phyloP scores from a whole-genome alignment of 2,797 vertebrate genomes.

The Peromyscus nudipes region DNA sequence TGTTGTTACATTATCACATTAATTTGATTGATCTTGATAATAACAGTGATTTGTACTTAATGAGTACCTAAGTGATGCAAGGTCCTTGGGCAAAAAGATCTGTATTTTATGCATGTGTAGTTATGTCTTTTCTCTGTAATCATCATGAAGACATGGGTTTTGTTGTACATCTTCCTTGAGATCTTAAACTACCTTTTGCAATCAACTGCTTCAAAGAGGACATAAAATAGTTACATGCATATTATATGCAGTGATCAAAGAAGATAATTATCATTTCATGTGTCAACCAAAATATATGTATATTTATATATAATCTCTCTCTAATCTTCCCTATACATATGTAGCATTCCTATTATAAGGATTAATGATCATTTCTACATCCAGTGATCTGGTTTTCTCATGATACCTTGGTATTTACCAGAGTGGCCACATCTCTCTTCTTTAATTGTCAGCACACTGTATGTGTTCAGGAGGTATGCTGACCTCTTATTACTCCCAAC shows the following conservation, averaged over 20 bases:
- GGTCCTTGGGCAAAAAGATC: neutral
- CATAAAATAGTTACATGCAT: neutral
- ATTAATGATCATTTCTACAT: neutral
- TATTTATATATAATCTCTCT: neutral
- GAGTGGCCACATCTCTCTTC: neutral
- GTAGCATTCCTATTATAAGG: neutral
- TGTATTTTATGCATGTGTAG: neutral
- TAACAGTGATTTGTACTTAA: conserved; percentile 64
- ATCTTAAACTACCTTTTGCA: neutral
- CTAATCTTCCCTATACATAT: neutral
- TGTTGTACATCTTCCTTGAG: neutral
- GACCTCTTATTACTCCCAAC: neutral
- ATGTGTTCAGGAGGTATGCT: neutral
- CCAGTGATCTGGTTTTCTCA: neutral
- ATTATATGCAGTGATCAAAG: neutral
- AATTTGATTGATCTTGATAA: conserved; percentile 67
- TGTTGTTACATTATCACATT: conserved; percentile 63
- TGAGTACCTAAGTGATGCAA: conserved; percentile 13
- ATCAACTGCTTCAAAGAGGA: neutral
- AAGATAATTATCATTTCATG: neutral
- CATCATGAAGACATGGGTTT: neutral
- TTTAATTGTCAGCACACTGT: neutral
- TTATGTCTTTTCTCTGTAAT: conserved; percentile 18
- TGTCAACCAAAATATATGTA: neutral
- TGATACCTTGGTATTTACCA: neutral